Evolutionary conservation across 2,113 vertebrate species (phyloP).

Genomic region (Catharus bicknelli): DNA sequence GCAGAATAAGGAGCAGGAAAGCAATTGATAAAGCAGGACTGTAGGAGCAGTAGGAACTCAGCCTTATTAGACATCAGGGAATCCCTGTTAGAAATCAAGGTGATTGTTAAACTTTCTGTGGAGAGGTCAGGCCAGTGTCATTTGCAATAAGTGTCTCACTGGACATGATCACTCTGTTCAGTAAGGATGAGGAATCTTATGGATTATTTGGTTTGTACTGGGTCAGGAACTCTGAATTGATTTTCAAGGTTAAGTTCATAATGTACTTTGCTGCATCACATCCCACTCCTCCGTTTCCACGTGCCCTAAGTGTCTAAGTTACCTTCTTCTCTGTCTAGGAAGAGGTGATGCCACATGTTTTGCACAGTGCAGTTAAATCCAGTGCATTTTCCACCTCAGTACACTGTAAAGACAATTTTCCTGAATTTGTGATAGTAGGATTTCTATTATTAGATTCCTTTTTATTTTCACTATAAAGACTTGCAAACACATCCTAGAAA

Average conservation of each 20-base stretch:
- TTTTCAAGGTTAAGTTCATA: not conserved
- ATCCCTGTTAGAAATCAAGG: not conserved
- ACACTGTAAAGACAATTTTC: not conserved
- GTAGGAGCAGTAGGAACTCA: not conserved
- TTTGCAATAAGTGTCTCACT: not conserved
- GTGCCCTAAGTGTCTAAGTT: not conserved
- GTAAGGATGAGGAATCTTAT: not conserved
- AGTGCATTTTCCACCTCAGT: not conserved
- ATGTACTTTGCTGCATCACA: not conserved
- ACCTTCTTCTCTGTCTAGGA: not conserved
- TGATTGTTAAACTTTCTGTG: not conserved
- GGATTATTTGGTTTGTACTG: not conserved
- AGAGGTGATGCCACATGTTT: not conserved
- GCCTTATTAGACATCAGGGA: not conserved
- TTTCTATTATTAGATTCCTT: not conserved
- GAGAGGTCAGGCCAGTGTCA: not conserved
- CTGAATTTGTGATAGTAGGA: not conserved
- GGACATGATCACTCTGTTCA: not conserved
- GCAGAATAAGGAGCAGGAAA: not conserved
- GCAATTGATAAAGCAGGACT: not conserved
- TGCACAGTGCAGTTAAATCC: not conserved
- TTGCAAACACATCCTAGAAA: not conserved
- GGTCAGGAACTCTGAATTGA: not conserved
- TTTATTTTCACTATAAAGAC: not conserved
- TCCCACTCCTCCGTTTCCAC: not conserved